Evolutionary conservation across 2,797 vertebrate genomes (phyloP), one percentile per base, ranked within the genome.

Genomic region (Spinibarbus caldwelli): DNA sequence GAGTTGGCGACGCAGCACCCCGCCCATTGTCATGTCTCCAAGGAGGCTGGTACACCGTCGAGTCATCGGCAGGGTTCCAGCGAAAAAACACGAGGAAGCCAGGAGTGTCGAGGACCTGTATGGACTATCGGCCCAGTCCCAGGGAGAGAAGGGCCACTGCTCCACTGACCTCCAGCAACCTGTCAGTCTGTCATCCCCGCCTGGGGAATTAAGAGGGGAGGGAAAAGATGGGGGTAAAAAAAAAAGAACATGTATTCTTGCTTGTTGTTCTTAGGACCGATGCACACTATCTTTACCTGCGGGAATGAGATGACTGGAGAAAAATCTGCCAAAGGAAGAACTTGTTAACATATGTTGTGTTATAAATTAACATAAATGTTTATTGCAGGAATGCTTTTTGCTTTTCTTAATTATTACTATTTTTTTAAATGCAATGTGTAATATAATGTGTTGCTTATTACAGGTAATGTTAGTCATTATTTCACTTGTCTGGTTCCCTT

Each of bases 1-100:
- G 94, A 97, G 95, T 93, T 93, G 92, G 94, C 93, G 91, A 91
- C 89, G 88, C 71, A 92, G 95, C 93, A 91, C 92, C 95, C 93
- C 91, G 92, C 94, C 93, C 93, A 94, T 94, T 95, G 90, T 94
- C 93, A 90, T 84, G 86, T 93, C 93, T 95, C 94, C 92, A 92
- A 92, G 91, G 93, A 95, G 93, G 93, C 91, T 57, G 80, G 71
- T 78, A 91, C 88, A n/a, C 78, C 83, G 88, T 41, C 62, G 19
- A 59, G 67, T 82, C 66, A 49, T 75, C 62, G 66, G 52, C 85
- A 90, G 90, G 90, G 91, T 92, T 89, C 83, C 83, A 85, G 23
- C 12, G n/a, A 87, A 86, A n/a, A 92, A 93, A 91, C 91, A 92
- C 10, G 38, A 90, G 90, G 92, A 90, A 91, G 89, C 78, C 90